Conservation (phyloP, 2,797 vertebrate species). For the Paratrypauchen microcephalus region DNA sequence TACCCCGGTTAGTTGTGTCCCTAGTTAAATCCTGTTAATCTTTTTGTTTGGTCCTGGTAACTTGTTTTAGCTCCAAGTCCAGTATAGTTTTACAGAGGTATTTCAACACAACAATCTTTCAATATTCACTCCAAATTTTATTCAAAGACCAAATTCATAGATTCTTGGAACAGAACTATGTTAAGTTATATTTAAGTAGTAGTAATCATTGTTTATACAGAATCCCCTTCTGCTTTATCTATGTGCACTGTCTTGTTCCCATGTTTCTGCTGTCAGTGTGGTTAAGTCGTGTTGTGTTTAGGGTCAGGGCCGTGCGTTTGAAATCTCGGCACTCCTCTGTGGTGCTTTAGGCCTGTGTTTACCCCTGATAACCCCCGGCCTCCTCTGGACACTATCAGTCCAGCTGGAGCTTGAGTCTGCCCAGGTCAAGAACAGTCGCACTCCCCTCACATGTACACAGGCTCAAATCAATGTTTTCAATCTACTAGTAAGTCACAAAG, state of each 20-base stretch:
- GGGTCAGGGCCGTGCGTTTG: conserved; percentile 43
- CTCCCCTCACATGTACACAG: not conserved
- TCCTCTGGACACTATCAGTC: conserved; percentile 46
- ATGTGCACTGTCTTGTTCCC: not conserved
- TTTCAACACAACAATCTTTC: not conserved
- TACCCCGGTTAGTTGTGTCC: no score
- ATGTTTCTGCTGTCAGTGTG: not conserved
- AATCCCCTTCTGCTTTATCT: not conserved
- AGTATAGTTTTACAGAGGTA: no score
- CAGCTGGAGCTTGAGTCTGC: conserved; percentile 36
- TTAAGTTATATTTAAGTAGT: not conserved
- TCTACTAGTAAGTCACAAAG: no score
- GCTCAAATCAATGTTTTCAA: not conserved
- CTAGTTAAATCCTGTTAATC: no score
- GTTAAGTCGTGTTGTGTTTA: conserved; percentile 41
- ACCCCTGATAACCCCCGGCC: conserved; percentile 68
- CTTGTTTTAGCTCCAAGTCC: no score
- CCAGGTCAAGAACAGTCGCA: not conserved
- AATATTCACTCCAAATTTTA: no score
- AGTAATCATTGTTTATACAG: not conserved
- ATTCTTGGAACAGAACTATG: not conserved
- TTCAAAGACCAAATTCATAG: not conserved
- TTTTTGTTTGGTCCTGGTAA: no score
- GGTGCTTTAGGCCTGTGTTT: conserved; percentile 48
- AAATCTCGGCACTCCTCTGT: conserved; percentile 48